A percentile compares a stretch with the other conserved stretches of the same genome.
Evolutionary conservation across 2,113 vertebrate genomes (phyloP).

Genomic region (Dromaius novaehollandiae): DNA sequence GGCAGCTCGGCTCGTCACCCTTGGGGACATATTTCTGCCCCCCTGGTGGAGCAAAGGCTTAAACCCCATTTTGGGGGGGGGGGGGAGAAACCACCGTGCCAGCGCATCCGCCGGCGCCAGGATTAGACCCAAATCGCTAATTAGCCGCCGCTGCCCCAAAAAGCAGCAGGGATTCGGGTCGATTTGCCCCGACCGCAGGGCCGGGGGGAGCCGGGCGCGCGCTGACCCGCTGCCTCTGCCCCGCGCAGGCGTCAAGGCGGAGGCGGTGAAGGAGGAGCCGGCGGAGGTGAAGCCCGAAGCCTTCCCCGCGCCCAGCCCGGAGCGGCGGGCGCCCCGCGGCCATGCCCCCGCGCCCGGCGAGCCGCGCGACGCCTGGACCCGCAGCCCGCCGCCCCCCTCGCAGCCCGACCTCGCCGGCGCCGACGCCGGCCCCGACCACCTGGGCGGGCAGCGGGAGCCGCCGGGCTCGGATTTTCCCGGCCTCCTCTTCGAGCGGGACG

Average conservation of each 20-base stretch:
- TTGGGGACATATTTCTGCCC: no score
- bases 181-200: no score
- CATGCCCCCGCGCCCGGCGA: not conserved
- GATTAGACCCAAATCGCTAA: no score
- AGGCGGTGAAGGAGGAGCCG: slow-evolving; percentile 43
- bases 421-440: not conserved
- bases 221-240: not conserved
- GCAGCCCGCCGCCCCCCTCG: not conserved
- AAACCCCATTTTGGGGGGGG: no score
- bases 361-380: slow-evolving; percentile 14
- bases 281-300: slow-evolving; percentile 54
- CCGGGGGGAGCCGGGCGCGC: no score
- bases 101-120: no score
- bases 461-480: not conserved
- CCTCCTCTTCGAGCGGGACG: slow-evolving; percentile 20
- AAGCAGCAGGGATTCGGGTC: no score
- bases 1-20: no score
- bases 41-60: no score
- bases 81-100: no score
- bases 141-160: no score
- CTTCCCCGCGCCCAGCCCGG: not conserved
- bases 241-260: slow-evolving; percentile 41
- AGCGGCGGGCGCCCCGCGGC: not conserved
- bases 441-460: not conserved
- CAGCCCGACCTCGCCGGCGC: slow-evolving; percentile 15